Evolutionary conservation across 2,888 invertebrate species (phyloP), one percentile per base, ranked within the genome.

Genomic region (Entomobrya multifasciata): DNA sequence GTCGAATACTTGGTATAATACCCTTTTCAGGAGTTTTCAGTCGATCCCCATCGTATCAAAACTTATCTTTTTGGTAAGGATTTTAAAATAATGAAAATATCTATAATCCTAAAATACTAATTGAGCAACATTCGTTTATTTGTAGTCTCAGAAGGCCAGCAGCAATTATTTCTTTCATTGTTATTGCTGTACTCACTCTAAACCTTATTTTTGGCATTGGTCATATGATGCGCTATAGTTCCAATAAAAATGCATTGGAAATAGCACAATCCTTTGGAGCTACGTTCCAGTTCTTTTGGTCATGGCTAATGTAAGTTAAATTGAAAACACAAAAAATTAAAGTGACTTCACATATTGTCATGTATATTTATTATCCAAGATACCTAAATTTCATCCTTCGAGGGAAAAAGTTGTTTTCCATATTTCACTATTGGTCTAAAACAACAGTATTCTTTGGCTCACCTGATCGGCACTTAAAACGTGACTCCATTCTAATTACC

Each of bases 1-100:
- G 86, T 10, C 78, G 67, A 1, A 15, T 86, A 10, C 41, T 86
- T 25, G 86, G 79, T n/a, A 13, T 86, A 13, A 17, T 79, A 20
- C 86, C 86, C 11, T 86, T 25, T 20, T 72, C 86, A n/a, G 86
- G 86, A 49, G 74, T 79, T 36, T 86, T 86, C 20, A 30, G n/a
- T n/a, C 11, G 5, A 60, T 72, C 11, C 62, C 79, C 8, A 57
- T 55, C 41, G 44, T 36, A 4, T 44, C 57, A 10, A n/a, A n/a
- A n/a, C n/a, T 27, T 82, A 1, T 74, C 62, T 17, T 82, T 82
- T 27, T 47, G 49, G 82, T 82, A 77, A 65, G 20, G n/a, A n/a
- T n/a, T n/a, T n/a, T 6, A 36, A 36, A 36, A 6, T 36, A n/a
- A n/a, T n/a, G n/a, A n/a, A n/a, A n/a, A n/a, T n/a, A n/a, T n/a